Evolutionary conservation across 2,113 vertebrate genomes (phyloP).

Genomic region (Phrynosoma platyrhinos): DNA sequence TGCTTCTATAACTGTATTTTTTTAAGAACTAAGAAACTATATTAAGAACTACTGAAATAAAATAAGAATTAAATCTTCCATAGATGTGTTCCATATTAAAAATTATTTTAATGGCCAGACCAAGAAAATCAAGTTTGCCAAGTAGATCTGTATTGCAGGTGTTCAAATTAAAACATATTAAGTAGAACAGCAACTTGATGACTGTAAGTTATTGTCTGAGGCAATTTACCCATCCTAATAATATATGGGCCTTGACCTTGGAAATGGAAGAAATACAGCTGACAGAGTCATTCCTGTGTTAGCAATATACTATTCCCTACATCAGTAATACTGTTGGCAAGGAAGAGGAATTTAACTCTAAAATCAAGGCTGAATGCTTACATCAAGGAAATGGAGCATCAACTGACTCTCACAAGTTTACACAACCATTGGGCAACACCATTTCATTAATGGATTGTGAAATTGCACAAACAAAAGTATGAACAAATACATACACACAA

Average conservation of each 20-base stretch:
- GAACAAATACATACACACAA: no score
- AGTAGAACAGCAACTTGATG: not conserved
- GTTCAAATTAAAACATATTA: constrained; percentile 27
- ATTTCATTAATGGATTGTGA: no score
- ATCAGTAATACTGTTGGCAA: no score
- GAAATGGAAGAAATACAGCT: not conserved
- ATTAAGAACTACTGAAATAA: constrained; percentile 30
- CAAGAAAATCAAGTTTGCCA: not conserved
- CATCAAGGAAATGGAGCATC: no score
- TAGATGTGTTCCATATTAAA: constrained; percentile 12
- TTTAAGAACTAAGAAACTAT: constrained; percentile 19
- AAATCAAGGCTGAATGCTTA: no score
- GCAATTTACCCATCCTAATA: not conserved
- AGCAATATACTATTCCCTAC: not conserved
- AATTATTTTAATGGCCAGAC: not conserved
- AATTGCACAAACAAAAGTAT: no score
- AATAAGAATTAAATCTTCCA: constrained; percentile 12
- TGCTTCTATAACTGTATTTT: constrained; percentile 26
- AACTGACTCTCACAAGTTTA: not conserved
- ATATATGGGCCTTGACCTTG: constrained; percentile 8
- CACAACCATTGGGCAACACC: not conserved
- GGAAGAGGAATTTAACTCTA: no score
- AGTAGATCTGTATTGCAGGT: not conserved
- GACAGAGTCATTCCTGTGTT: not conserved
- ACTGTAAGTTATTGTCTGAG: not conserved